Percentiles rank a stretch among this genome's conserved stretches.
phyloP scores from a whole-genome alignment of 1,140 invertebrate species.

The Pteromalus puparum region DNA sequence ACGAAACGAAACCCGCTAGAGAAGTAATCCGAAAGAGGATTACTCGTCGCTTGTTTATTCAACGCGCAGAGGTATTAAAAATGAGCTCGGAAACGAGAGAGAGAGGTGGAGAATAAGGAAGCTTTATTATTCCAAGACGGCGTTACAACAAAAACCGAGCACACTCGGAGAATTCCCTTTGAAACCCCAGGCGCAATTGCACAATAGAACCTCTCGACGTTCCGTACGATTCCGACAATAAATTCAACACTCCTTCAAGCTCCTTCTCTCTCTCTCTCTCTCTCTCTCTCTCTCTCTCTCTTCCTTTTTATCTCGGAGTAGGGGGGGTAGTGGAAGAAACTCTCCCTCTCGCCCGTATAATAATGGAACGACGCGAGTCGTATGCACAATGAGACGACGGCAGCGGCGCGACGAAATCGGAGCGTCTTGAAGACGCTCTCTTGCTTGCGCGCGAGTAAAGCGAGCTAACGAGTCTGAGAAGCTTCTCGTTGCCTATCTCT shows the following conservation, averaged over 20 bases:
- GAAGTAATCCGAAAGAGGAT: not conserved
- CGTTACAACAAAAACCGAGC: slow-evolving; percentile 4
- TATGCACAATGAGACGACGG: not conserved
- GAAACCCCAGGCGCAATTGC: not conserved
- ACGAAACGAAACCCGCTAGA: not conserved
- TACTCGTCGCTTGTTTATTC: not conserved
- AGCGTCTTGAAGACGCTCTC: not conserved
- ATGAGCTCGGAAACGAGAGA: not conserved
- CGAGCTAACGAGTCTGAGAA: slow-evolving; percentile 47
- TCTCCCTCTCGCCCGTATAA: slow-evolving; percentile 1
- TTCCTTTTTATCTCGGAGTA: not conserved
- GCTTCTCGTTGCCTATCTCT: slow-evolving; percentile 16
- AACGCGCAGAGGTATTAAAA: not conserved
- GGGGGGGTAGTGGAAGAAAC: not conserved
- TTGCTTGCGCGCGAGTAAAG: not conserved
- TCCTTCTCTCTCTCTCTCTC: not conserved
- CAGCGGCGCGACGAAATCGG: slow-evolving; percentile 26
- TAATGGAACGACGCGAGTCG: not conserved
- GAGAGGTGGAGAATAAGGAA: not conserved
- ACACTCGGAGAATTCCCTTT: not conserved
- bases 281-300: not conserved
- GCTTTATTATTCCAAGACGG: not conserved
- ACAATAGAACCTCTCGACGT: not conserved
- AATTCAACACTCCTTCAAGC: not conserved
- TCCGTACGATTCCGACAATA: not conserved